Percentiles rank a stretch among this genome's conserved stretches.
Evolutionary conservation across 2,888 invertebrate species (phyloP).

Genomic region (Orchesella flavescens): DNA sequence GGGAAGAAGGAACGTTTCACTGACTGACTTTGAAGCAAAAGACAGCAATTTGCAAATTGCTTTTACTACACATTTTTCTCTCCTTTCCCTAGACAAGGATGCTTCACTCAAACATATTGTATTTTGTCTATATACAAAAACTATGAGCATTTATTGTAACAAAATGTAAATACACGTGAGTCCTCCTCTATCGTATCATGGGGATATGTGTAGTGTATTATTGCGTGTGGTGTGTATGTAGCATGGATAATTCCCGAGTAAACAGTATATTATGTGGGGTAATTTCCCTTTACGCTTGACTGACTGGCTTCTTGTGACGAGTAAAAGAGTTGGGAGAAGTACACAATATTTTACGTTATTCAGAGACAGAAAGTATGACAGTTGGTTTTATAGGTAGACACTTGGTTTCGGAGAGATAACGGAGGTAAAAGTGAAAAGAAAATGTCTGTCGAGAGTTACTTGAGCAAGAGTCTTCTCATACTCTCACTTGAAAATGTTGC

Average conservation of each 20-base stretch:
- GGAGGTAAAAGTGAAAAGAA: slow-evolving; percentile 25
- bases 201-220: background rate
- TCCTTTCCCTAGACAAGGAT: background rate
- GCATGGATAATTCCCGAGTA: slow-evolving; percentile 25
- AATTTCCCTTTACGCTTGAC: slow-evolving; percentile 31
- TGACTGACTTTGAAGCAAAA: slow-evolving; percentile 12
- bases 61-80: slow-evolving; percentile 30
- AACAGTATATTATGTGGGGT: slow-evolving; percentile 21
- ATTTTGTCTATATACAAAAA: background rate
- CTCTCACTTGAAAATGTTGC: slow-evolving; percentile 42
- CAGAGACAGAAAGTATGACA: slow-evolving; percentile 2
- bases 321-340: background rate
- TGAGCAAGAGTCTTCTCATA: slow-evolving; percentile 29
- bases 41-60: slow-evolving; percentile 55
- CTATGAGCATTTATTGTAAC: background rate
- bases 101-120: background rate
- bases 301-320: slow-evolving; percentile 10
- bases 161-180: slow-evolving; percentile 33
- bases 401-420: background rate
- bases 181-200: background rate
- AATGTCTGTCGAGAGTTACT: slow-evolving; percentile 44
- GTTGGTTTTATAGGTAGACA: background rate
- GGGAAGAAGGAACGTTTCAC: background rate
- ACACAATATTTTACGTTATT: slow-evolving; percentile 14
- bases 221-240: slow-evolving; percentile 8